phyloP scores from a whole-genome alignment of 2,888 invertebrate genomes.

The Leptinotarsa haldemani region DNA sequence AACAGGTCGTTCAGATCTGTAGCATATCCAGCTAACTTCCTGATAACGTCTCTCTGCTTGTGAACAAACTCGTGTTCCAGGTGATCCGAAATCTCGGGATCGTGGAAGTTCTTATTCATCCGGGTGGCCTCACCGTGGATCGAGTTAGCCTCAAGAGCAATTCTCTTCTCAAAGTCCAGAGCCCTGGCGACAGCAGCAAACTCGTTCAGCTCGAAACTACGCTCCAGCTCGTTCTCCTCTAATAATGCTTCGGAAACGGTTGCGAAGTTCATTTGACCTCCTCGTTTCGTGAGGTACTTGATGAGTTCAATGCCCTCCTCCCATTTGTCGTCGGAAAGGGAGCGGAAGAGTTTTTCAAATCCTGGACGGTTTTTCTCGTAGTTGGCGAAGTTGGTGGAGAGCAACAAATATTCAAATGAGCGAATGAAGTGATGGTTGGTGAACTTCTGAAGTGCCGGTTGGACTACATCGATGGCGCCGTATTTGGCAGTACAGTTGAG shows the following conservation, averaged over 20 bases:
- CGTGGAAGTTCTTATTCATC: conserved; percentile 70
- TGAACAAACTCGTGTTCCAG: conserved; percentile 82
- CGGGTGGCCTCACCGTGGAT: conserved; percentile 76
- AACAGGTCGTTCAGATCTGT: conserved; percentile 79
- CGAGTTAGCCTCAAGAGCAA: conserved; percentile 75
- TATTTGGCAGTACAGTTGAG: conserved; percentile 75
- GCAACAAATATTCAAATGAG: conserved; percentile 81
- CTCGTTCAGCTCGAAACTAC: conserved; percentile 72
- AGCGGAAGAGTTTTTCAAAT: conserved; percentile 79
- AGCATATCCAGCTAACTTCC: conserved; percentile 79
- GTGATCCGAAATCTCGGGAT: conserved; percentile 80
- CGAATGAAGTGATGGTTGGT: conserved; percentile 75
- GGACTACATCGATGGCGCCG: conserved; percentile 70
- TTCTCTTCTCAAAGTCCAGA: conserved; percentile 79
- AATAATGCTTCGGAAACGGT: conserved; percentile 57
- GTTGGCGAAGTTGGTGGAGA: conserved; percentile 81
- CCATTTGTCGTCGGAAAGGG: conserved; percentile 81
- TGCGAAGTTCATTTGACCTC: conserved; percentile 72
- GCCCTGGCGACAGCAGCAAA: conserved; percentile 79
- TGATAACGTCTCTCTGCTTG: conserved; percentile 75
- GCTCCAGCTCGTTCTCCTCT: conserved; percentile 59
- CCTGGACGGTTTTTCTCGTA: conserved; percentile 81
- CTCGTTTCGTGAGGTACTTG: conserved; percentile 81
- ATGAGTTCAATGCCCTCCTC: conserved; percentile 79
- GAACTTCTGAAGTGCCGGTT: conserved; percentile 68